phyloP scores from a whole-genome alignment of 2,888 invertebrate species.

The Lasioglossum leucozonium region DNA sequence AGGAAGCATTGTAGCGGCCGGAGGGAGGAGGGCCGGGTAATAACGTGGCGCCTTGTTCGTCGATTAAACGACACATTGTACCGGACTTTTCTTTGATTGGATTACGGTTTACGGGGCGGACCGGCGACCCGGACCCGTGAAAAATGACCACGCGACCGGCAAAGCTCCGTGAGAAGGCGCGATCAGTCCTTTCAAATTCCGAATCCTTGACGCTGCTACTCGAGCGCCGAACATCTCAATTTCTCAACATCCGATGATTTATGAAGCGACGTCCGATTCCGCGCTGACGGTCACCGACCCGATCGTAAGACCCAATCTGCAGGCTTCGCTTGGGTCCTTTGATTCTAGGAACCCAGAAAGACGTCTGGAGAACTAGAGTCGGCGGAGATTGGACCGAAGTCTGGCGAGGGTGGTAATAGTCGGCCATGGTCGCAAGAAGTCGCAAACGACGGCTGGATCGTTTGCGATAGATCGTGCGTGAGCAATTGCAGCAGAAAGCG shows the following conservation, averaged over 20 bases:
- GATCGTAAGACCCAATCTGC: not conserved
- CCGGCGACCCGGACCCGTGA: conserved; percentile 56
- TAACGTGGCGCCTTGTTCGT: conserved; percentile 75
- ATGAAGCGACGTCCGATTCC: not conserved
- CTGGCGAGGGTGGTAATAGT: not conserved
- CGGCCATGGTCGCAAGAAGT: not conserved
- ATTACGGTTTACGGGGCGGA: conserved; percentile 66
- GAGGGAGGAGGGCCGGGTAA: conserved; percentile 64
- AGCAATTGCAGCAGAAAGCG: not conserved
- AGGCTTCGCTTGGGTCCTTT: not conserved
- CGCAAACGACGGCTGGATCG: not conserved
- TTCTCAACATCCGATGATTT: not conserved
- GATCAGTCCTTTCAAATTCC: conserved; percentile 22
- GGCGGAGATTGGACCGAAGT: not conserved
- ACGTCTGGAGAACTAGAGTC: not conserved
- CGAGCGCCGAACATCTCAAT: not conserved
- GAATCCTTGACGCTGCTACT: not conserved
- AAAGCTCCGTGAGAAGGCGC: conserved; percentile 73
- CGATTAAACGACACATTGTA: conserved; percentile 75
- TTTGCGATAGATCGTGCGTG: not conserved
- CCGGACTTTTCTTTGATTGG: conserved; percentile 73
- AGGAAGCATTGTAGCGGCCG: conserved; percentile 63
- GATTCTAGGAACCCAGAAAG: not conserved
- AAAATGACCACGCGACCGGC: conserved; percentile 67
- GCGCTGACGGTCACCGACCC: not conserved